Conservation (phyloP, 2,888 invertebrate genomes). For the Poecilus cupreus region DNA sequence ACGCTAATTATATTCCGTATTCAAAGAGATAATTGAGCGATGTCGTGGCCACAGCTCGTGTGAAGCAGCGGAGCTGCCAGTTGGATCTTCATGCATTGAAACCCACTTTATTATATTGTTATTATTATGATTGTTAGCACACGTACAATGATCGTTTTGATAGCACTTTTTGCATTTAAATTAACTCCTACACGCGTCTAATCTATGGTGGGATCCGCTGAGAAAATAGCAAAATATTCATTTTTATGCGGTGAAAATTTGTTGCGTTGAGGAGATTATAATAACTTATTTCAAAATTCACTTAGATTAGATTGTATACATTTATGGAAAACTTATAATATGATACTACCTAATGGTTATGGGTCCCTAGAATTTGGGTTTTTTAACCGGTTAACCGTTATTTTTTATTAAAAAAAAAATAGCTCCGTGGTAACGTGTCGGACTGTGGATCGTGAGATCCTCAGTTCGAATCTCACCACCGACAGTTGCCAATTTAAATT, state of each 20-base stretch:
- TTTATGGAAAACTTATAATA: no score
- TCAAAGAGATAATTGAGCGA: conserved; percentile 42
- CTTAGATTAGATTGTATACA: no score
- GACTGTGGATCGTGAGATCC: no score
- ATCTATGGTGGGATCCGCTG: not conserved
- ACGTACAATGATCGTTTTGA: conserved; percentile 6
- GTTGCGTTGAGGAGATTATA: not conserved
- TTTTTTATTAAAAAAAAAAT: no score
- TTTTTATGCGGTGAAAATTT: conserved; percentile 11
- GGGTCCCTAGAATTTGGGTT: no score
- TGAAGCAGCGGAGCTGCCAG: conserved; percentile 6
- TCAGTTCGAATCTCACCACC: no score
- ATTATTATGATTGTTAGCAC: conserved; percentile 51
- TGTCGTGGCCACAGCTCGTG: conserved; percentile 23
- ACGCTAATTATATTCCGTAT: conserved; percentile 38
- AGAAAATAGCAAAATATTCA: conserved; percentile 26
- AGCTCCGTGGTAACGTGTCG: no score
- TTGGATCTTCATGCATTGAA: conserved; percentile 47
- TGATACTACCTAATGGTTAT: no score
- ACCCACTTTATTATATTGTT: conserved; percentile 35
- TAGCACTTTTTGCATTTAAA: conserved; percentile 24
- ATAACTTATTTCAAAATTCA: no score
- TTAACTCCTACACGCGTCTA: not conserved
- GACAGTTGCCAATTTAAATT: no score
- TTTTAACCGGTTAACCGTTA: no score